Base-by-base conservation (phyloP, 1,140 invertebrate genomes). In the Ceratina australensis region DNA sequence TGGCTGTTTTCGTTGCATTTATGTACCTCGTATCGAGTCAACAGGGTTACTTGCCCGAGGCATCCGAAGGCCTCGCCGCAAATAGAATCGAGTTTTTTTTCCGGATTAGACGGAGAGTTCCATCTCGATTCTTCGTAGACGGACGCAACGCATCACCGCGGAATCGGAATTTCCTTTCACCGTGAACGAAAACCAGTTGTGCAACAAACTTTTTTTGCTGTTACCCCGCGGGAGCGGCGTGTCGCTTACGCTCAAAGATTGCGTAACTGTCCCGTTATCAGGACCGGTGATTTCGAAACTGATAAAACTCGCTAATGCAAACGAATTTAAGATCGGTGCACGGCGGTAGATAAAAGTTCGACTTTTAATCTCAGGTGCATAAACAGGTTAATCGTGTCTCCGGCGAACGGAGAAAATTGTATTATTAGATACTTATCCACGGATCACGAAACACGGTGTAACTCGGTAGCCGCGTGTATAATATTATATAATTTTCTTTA, bases 121-220 rank as follows among this genome's bases (percentile, higher is more conserved):
- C 66, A 80, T 76, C 64, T 68, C 66, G 72, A 83, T 83, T 79
- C 54, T 64, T 80, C 67, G 64, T 68, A 68, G 63, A 71, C 61
- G 61, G 74, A 24, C 54, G 81, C 80, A 75, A 82, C 78, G 78
- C 67, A 80, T 79, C 81, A 66, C 65, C 76, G 76, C 68, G 76
- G 75, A 85, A 85, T 82, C 20, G 80, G 83, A 80, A 82, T 85
- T 85, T 85, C 84, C 83, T 85, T 82, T 85, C 84, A 80, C 80
- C 69, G 20, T 71, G 65, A 47, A 85, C 56, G 83, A 75, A 69
- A 85, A 85, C 84, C 83, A 73, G 80, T 85, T 78, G 65, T 66
- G 71, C 81, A 65, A 74, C 18, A 22, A 42, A 10, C 59, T 68
- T 79, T 83, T 83, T 69, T 78, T 47, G 57, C 24, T 15, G 33